Base-by-base conservation (phyloP, 2,888 invertebrate genomes). In the Empis livida region DNA sequence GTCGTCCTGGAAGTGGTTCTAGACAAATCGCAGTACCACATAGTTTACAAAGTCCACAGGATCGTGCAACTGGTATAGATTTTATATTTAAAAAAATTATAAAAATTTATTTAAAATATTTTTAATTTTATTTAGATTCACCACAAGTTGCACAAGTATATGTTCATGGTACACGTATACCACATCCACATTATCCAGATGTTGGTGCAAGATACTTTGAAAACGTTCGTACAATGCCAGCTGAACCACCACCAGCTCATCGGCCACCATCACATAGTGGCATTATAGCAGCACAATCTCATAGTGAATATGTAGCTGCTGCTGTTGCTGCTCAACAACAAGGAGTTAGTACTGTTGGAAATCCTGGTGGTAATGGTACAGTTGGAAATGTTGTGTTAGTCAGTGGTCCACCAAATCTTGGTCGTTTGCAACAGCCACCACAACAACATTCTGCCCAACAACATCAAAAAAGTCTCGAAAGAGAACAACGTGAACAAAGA, bases 61-160 rank as follows among this genome's bases (percentile, higher is more conserved):
- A 84, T 65, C 73, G 84, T 58, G 72, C 79, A 53, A 76, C 79
- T 55, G 77, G 80, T 74, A 68, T 27, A 27, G 9, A 20, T 20
- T 15, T 13, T 41, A 41, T 41, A 14, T 41, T 23, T 23, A 11
- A 9, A 23, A 44, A 44, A 17, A 16, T 5, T 6, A 11, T 10
- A 23, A n/a, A n/a, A 20, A 32, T 11, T 15, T 5, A 30, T n/a
- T 14, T 20, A 16, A 31, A 15, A 31, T 48, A 30, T 20, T 38
- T 44, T 43, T 47, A 32, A 15, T 37, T n/a, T 43, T n/a, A n/a
- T n/a, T 2, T 30, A 77, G 77, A 77, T 63, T 82, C 82, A 43
- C 81, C 82, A 15, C 80, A 81, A 71, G 77, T 81, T 43, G 79
- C 78, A 8, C 80, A 79, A 60, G 77, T 80, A 8, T 80, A 80